Percentiles rank a stretch among this genome's conserved stretches.
Conservation (phyloP, 1,140 invertebrate species). For the Drosophila arawakana region DNA sequence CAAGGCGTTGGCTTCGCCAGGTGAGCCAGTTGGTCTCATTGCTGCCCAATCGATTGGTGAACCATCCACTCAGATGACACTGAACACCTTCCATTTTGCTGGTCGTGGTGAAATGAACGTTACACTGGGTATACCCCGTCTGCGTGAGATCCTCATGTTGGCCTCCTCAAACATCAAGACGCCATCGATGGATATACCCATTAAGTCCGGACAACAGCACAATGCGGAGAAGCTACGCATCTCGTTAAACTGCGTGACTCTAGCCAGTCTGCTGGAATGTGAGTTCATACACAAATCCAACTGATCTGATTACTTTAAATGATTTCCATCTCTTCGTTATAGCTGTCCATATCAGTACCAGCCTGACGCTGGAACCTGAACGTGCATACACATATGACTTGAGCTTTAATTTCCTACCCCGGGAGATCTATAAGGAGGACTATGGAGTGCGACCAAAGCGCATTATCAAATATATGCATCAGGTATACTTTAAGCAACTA, state of each 20-base stretch:
- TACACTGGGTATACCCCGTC: constrained; percentile 97
- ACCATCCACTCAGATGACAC: constrained; percentile 99
- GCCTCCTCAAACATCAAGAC: constrained; percentile 97
- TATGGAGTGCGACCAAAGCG: constrained; percentile 89
- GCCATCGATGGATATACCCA: constrained; percentile 97
- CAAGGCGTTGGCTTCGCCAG: constrained; percentile 92
- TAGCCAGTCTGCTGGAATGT: constrained; percentile 92
- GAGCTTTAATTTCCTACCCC: constrained; percentile 90
- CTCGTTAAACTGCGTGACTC: constrained; percentile 90
- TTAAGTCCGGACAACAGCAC: constrained; percentile 87
- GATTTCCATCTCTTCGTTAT: background rate
- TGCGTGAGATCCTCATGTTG: constrained; percentile 98
- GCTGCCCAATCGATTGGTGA: constrained; percentile 99
- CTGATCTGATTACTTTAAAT: background rate
- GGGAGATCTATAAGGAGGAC: constrained; percentile 89
- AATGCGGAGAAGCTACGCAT: constrained; percentile 89
- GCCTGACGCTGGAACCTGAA: constrained; percentile 86
- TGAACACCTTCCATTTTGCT: constrained; percentile 99
- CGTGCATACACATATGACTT: constrained; percentile 87
- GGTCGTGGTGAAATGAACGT: constrained; percentile 99
- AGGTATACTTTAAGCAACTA: constrained; percentile 87
- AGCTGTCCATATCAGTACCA: constrained; percentile 87
- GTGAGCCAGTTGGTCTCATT: constrained; percentile 97
- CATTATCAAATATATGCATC: constrained; percentile 89
- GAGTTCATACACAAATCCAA: constrained; percentile 38